Conservation (phyloP, 1,140 invertebrate genomes). For the Oreohelix idahoensis region DNA sequence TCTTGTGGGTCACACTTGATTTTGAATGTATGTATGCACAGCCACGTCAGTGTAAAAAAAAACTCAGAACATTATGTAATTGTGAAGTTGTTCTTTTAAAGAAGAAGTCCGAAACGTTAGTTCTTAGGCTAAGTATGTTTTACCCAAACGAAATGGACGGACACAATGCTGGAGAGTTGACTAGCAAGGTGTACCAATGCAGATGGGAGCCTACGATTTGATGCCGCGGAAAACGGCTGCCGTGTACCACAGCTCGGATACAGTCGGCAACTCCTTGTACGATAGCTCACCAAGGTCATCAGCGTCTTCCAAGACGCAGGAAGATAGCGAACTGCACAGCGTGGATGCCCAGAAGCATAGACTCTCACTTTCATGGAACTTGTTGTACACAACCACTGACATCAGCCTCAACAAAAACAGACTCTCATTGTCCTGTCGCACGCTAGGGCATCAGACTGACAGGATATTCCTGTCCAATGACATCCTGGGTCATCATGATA, state of each 20-base stretch:
- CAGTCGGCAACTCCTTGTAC: neutral
- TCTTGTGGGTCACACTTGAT: too few relatives aligned
- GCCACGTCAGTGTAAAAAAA: too few relatives aligned
- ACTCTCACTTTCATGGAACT: neutral
- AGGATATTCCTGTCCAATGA: neutral
- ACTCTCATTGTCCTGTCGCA: neutral
- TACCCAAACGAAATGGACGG: too few relatives aligned
- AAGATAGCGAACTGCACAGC: neutral
- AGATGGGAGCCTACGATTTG: slow-evolving; percentile 32
- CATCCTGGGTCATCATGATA: neutral
- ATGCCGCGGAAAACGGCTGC: slow-evolving; percentile 39
- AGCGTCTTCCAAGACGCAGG: neutral
- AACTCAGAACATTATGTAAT: too few relatives aligned
- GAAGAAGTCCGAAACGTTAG: too few relatives aligned
- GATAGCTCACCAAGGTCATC: neutral
- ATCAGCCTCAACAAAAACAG: neutral
- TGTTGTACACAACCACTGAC: too few relatives aligned
- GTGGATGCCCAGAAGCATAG: neutral
- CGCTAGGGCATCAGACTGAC: neutral
- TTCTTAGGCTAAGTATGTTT: too few relatives aligned
- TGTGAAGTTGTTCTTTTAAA: too few relatives aligned
- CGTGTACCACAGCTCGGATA: slow-evolving; percentile 11
- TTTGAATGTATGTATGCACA: too few relatives aligned
- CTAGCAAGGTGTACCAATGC: slow-evolving; percentile 7
- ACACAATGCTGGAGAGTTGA: neutral